Conservation (phyloP, 2,888 invertebrate genomes). For the Acholoe squamosa region DNA sequence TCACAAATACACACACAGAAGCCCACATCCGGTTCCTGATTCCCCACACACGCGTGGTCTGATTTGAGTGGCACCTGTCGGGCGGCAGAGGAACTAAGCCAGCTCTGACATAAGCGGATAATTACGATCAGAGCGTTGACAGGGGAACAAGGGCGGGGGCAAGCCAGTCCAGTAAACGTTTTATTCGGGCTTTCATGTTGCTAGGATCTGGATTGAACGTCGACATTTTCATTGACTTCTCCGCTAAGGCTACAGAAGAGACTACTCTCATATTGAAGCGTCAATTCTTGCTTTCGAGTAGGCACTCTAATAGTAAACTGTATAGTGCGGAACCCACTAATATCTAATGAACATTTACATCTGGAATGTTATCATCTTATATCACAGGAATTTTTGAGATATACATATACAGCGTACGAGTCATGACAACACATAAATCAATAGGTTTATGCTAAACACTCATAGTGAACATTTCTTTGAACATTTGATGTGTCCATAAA, state of each 20-base stretch:
- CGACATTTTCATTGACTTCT: conserved; percentile 1
- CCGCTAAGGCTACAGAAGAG: not conserved
- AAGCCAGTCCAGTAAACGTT: too few species aligned
- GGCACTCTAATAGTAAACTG: not conserved
- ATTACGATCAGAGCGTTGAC: not conserved
- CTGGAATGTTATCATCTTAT: too few species aligned
- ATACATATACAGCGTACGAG: too few species aligned
- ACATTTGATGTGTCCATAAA: too few species aligned
- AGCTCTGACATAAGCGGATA: conserved; percentile 34
- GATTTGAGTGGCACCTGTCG: conserved; percentile 55
- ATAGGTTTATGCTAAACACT: too few species aligned
- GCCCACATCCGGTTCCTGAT: conserved; percentile 25
- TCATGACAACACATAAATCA: too few species aligned
- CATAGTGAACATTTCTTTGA: too few species aligned
- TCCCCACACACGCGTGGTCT: conserved; percentile 15
- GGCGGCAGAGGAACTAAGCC: not conserved
- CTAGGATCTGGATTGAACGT: not conserved
- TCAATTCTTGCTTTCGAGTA: too few species aligned
- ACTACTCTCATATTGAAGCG: not conserved
- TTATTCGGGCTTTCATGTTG: too few species aligned
- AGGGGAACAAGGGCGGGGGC: not conserved
- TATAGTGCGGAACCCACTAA: too few species aligned
- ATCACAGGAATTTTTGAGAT: too few species aligned
- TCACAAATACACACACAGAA: conserved; percentile 13
- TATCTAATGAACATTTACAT: too few species aligned